Conservation (phyloP, 2,797 vertebrate species). For the Agapornis canus region DNA sequence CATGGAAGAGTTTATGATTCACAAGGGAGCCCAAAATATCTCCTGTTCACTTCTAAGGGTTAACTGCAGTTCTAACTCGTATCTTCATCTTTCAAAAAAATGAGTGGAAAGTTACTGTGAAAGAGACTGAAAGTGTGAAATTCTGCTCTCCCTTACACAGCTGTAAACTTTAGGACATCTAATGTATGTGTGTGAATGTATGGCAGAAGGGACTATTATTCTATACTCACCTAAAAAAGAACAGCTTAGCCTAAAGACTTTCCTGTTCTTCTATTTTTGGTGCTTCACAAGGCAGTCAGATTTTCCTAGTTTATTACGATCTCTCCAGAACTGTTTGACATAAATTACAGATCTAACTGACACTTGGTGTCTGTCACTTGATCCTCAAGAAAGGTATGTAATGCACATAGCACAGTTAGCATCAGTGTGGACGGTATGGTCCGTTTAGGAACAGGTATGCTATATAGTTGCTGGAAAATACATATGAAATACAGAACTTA, state of each 20-base stretch:
- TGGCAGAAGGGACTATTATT: neutral
- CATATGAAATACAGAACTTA: neutral
- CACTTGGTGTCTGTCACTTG: neutral
- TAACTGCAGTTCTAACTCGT: neutral
- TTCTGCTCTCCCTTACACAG: neutral
- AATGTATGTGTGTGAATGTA: too few species aligned
- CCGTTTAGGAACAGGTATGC: neutral
- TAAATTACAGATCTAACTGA: neutral
- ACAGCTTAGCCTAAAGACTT: neutral
- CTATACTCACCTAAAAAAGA: neutral
- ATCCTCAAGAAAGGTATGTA: neutral
- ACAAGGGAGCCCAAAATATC: neutral
- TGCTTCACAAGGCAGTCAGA: neutral
- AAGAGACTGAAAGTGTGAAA: neutral
- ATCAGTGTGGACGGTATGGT: neutral
- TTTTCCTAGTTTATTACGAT: neutral
- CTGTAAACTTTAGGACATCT: neutral
- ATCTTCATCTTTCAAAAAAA: neutral
- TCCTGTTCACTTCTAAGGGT: neutral
- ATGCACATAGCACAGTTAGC: neutral
- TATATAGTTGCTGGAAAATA: neutral
- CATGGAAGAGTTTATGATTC: neutral
- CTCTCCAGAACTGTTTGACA: neutral
- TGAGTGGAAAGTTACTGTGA: neutral
- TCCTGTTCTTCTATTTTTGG: neutral